These are phyloP conservation scores for Vannuccia rotundouncinata DNA, from an alignment of 2,888 invertebrate species.

Conservation along the genomic window DNA sequence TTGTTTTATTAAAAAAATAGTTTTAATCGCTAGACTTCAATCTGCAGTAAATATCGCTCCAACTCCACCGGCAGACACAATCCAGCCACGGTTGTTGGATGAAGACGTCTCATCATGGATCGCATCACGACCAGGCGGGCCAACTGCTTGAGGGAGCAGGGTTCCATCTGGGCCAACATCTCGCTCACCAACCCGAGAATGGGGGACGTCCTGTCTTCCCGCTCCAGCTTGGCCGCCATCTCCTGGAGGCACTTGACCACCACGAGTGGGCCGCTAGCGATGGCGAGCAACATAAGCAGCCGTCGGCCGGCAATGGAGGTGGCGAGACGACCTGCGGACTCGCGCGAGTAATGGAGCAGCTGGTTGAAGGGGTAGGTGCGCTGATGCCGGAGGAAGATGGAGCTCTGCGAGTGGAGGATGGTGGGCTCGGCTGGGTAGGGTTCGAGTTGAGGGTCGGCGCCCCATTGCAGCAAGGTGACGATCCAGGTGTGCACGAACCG, in stretches of 20 bases:
- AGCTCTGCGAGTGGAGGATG: slow-evolving; percentile 60
- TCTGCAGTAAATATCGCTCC: background rate
- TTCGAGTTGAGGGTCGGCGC: slow-evolving; percentile 67
- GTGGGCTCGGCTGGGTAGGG: slow-evolving; percentile 59
- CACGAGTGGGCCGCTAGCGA: slow-evolving; percentile 64
- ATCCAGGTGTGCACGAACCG: slow-evolving; percentile 67
- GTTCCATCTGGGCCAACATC: slow-evolving; percentile 61
- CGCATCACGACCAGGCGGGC: slow-evolving; percentile 67
- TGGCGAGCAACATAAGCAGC: slow-evolving; percentile 61
- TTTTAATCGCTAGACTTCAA: background rate
- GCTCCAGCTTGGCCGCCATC: slow-evolving; percentile 62
- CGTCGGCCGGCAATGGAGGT: slow-evolving; percentile 65
- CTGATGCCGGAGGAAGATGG: slow-evolving; percentile 60
- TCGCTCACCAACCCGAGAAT: slow-evolving; percentile 60
- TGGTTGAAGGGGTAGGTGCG: slow-evolving; percentile 60
- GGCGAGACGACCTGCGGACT: slow-evolving; percentile 59
- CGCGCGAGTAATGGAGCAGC: slow-evolving; percentile 67
- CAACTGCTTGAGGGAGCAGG: slow-evolving; percentile 68
- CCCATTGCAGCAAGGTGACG: slow-evolving; percentile 67
- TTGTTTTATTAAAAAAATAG: no score
- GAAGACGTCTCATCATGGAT: slow-evolving; percentile 63
- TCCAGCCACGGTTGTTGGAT: background rate
- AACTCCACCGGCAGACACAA: background rate
- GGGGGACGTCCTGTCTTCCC: slow-evolving; percentile 61
- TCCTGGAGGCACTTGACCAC: slow-evolving; percentile 66